phyloP scores from a whole-genome alignment of 2,888 invertebrate species.

The Ormyrus rosae region DNA sequence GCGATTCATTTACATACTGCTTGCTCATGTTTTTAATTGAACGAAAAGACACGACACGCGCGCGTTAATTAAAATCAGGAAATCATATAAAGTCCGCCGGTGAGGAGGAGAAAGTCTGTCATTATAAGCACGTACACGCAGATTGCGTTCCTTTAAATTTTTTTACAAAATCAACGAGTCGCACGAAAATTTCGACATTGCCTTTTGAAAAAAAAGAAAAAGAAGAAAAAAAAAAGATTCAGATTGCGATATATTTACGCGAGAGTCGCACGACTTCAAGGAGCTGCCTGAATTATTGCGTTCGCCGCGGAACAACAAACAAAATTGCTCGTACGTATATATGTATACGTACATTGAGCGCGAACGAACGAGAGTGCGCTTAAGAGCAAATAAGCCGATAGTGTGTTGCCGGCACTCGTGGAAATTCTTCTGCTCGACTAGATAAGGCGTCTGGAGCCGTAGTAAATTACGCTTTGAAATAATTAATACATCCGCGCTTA shows the following conservation, averaged over 20 bases:
- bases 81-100: conserved; percentile 29
- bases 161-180: conserved; percentile 32
- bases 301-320: not conserved
- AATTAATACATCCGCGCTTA: conserved; percentile 39
- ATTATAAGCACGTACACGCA: conserved; percentile 17
- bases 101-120: conserved; percentile 42
- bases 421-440: too few species aligned
- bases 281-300: not conserved
- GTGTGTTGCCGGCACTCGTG: not conserved
- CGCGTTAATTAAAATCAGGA: conserved; percentile 31
- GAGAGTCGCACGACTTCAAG: too few species aligned
- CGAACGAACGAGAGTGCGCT: conserved; percentile 16
- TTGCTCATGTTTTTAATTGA: conserved; percentile 26
- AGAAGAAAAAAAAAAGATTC: too few species aligned
- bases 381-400: not conserved
- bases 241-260: too few species aligned
- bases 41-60: conserved; percentile 16
- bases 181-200: conserved; percentile 42
- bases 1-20: conserved; percentile 39
- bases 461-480: conserved; percentile 16
- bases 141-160: conserved; percentile 23
- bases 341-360: not conserved
- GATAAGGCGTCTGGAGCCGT: too few species aligned
- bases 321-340: not conserved
- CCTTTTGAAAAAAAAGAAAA: too few species aligned